Percentiles rank a stretch among this genome's conserved stretches.
These are phyloP conservation scores for Spongilla lacustris DNA, from an alignment of 37 sponge, comb jelly and placozoan genomes.

Conservation along the genomic window DNA sequence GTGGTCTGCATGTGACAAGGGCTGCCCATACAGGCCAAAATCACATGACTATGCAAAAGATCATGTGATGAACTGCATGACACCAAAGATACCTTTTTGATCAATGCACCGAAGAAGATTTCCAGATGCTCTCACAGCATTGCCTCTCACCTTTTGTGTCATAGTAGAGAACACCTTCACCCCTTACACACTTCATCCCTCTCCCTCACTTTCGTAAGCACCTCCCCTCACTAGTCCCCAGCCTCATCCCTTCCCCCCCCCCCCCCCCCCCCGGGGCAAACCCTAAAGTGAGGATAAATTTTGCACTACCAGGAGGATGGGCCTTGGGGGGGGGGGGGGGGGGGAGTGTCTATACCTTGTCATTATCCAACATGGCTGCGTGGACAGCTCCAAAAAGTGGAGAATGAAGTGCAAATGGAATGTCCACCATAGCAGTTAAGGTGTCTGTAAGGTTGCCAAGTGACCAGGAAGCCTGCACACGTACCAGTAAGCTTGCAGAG, in stretches of 20 bases:
- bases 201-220: no score
- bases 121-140: conserved; percentile 63
- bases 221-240: no score
- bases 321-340: background rate
- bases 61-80: no score
- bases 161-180: no score
- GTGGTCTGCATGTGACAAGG: no score
- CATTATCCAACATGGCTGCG: conserved; percentile 27
- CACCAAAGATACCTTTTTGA: no score
- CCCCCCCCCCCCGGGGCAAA: no score
- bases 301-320: background rate
- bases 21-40: no score
- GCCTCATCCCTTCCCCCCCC: no score
- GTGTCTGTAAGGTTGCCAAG: conserved; percentile 58
- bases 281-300: background rate
- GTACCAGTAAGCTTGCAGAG: conserved; percentile 1
- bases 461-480: conserved; percentile 67
- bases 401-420: background rate
- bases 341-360: conserved; percentile 24
- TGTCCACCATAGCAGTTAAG: background rate
- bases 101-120: conserved; percentile 18
- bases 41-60: no score
- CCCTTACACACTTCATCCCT: no score
- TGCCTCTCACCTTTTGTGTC: conserved; percentile 65
- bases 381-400: conserved; percentile 16